phyloP scores from a whole-genome alignment of 2,888 invertebrate species.

The Stratiomys singularior region DNA sequence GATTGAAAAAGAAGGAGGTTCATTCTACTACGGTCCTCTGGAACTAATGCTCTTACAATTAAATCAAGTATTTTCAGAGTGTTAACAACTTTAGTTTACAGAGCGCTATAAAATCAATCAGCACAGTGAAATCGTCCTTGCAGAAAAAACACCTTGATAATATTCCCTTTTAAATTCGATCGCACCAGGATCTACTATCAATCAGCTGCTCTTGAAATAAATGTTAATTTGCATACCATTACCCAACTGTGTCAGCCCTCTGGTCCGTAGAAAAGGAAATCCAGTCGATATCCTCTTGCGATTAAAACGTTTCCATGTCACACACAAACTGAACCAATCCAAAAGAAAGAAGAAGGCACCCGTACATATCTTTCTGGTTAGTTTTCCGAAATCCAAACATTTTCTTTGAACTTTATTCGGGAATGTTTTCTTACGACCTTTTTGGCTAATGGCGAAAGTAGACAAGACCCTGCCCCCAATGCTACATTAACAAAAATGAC shows the following conservation, averaged over 20 bases:
- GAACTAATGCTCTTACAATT: too few species aligned
- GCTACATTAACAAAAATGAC: conserved; percentile 10
- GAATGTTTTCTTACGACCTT: conserved; percentile 7
- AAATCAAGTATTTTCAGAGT: too few species aligned
- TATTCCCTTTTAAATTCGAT: background rate
- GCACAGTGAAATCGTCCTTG: too few species aligned
- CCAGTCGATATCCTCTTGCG: background rate
- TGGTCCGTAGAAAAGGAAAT: background rate
- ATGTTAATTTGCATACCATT: background rate
- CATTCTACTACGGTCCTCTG: too few species aligned
- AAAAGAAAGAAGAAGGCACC: too few species aligned
- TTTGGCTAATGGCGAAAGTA: background rate
- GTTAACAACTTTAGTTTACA: too few species aligned
- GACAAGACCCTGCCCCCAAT: background rate
- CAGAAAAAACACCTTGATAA: too few species aligned
- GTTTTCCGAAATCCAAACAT: background rate
- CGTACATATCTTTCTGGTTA: background rate
- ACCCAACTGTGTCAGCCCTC: background rate
- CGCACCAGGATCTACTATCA: background rate
- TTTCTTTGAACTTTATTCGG: conserved; percentile 3
- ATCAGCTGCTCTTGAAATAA: background rate
- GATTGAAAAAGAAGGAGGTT: too few species aligned
- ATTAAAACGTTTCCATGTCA: background rate
- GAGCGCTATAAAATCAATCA: too few species aligned
- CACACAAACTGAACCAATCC: background rate